phyloP scores from a whole-genome alignment of 2,888 invertebrate genomes.

The Drosophila limbata region DNA sequence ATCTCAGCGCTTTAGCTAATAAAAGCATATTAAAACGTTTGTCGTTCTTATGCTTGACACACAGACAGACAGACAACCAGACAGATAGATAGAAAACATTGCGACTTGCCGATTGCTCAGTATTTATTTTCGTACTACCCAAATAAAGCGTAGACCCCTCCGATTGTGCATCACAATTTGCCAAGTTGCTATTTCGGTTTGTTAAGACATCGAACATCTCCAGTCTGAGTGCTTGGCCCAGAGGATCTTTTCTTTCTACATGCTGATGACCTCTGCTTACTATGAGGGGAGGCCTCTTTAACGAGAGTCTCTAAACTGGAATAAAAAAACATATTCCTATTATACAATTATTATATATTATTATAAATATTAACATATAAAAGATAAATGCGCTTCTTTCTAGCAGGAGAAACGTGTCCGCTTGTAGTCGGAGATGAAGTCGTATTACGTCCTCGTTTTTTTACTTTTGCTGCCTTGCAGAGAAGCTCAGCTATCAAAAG shows the following conservation, averaged over 20 bases:
- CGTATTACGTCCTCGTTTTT: no score
- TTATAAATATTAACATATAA: no score
- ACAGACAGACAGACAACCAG: constrained; percentile 40
- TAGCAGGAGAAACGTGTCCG: no score
- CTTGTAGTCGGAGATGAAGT: no score
- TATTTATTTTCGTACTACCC: constrained; percentile 55
- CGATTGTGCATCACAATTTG: constrained; percentile 16
- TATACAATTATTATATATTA: no score
- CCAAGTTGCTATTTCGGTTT: constrained; percentile 30
- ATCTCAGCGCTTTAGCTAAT: constrained; percentile 57
- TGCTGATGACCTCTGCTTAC: constrained; percentile 10
- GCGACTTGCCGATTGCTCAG: constrained; percentile 46
- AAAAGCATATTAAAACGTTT: constrained; percentile 72
- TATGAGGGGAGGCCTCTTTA: not conserved
- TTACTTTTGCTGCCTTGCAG: no score
- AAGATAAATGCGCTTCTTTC: no score
- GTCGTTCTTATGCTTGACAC: constrained; percentile 51
- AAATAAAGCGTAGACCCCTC: constrained; percentile 37
- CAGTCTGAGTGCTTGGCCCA: constrained; percentile 5
- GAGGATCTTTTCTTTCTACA: no score
- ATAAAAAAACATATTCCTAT: no score
- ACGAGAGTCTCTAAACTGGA: not conserved
- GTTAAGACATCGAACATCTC: constrained; percentile 20
- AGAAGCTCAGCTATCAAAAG: no score
- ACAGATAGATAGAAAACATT: constrained; percentile 52